Conservation (phyloP, 2,113 vertebrate genomes). For the Neolamprologus kungweensis region DNA sequence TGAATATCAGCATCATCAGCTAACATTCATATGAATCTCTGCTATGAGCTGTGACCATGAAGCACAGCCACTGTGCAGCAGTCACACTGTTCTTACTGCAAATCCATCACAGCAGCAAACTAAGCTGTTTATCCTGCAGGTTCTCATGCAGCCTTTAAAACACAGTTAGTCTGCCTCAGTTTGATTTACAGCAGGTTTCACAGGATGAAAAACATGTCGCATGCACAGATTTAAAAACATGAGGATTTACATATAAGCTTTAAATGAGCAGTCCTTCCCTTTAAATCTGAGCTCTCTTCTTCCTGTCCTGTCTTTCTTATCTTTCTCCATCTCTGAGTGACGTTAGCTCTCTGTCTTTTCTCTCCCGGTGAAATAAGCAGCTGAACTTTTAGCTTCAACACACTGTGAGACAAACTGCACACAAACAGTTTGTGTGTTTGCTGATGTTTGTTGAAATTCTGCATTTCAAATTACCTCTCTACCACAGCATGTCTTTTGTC, state of each 20-base stretch:
- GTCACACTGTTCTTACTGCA: neutral
- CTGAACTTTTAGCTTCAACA: no score
- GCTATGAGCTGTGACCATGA: neutral
- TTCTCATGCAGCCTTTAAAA: neutral
- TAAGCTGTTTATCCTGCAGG: neutral
- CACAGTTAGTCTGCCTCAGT: neutral
- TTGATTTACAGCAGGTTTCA: neutral
- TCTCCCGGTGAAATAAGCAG: no score
- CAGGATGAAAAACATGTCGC: neutral
- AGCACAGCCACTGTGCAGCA: neutral
- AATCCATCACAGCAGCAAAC: neutral
- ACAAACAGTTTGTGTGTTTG: no score
- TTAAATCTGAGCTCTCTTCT: neutral
- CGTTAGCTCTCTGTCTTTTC: no score
- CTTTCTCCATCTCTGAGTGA: no score
- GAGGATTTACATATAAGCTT: rapidly evolving
- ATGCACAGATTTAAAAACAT: neutral
- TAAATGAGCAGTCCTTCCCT: neutral
- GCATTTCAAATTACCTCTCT: no score
- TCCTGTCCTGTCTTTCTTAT: neutral
- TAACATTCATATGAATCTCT: neutral
- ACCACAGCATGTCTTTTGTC: no score
- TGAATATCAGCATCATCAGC: neutral
- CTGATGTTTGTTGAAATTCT: no score
- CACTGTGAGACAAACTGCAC: no score